A percentile compares a stretch with the other conserved stretches of the same genome.
phyloP scores from a whole-genome alignment of 2,888 invertebrate genomes.

The Oligia fasciuncula region DNA sequence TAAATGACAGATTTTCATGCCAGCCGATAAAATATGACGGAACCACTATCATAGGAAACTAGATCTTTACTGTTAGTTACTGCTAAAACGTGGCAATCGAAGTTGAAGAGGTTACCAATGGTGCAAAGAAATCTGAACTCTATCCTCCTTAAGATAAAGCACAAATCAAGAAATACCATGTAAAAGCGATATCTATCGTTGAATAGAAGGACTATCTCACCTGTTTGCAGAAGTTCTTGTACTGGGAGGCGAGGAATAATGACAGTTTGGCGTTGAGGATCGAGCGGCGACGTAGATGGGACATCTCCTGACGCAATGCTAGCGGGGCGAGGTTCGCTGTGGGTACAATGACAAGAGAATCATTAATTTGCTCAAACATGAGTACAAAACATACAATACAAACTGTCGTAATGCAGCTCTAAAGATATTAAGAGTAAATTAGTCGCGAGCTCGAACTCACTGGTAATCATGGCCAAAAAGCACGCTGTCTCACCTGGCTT shows the following conservation, averaged over 20 bases:
- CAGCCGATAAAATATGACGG: too few relatives aligned
- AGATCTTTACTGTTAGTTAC: not conserved
- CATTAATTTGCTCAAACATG: not conserved
- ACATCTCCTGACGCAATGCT: constrained; percentile 78
- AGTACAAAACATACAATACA: not conserved
- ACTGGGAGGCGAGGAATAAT: constrained; percentile 77
- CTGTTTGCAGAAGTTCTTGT: constrained; percentile 78
- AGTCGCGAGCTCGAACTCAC: too few relatives aligned
- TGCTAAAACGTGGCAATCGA: not conserved
- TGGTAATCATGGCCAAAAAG: too few relatives aligned
- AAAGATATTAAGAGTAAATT: too few relatives aligned
- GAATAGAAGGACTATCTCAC: constrained; percentile 69
- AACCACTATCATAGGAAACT: too few relatives aligned
- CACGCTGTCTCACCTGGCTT: too few relatives aligned
- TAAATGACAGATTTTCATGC: too few relatives aligned
- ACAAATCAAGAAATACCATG: not conserved
- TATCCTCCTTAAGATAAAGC: not conserved
- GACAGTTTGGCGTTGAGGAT: constrained; percentile 80
- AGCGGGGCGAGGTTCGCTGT: constrained; percentile 74
- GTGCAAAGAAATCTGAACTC: not conserved
- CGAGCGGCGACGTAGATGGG: constrained; percentile 74
- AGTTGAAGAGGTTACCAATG: not conserved
- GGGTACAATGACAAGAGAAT: not conserved
- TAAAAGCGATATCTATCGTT: not conserved
- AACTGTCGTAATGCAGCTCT: not conserved